Percentiles rank a stretch among this genome's conserved stretches.
These are phyloP conservation scores for Neotoma lepida DNA, from an alignment of 2,113 vertebrate species.

Conservation along the genomic window DNA sequence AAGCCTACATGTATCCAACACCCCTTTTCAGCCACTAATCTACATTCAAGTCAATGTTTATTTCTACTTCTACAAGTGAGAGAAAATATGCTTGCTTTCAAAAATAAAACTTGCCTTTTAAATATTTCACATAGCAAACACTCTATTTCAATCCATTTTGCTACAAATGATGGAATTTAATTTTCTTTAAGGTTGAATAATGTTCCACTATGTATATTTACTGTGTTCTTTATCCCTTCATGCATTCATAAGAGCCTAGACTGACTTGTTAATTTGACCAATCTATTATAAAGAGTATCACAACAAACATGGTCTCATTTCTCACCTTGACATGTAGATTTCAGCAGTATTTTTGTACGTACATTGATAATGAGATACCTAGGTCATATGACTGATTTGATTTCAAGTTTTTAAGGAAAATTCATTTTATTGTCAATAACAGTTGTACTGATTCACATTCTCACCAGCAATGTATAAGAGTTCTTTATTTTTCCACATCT, in stretches of 20 bases:
- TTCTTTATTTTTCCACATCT: neutral
- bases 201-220: neutral
- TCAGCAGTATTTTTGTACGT: neutral
- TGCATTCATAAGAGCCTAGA: neutral
- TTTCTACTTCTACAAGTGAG: neutral
- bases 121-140: neutral
- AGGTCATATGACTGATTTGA: too few relatives aligned
- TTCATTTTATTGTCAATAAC: neutral
- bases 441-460: neutral
- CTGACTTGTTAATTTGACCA: neutral
- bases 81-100: neutral
- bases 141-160: neutral
- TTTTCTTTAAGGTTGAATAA: neutral
- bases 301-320: neutral
- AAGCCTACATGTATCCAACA: neutral
- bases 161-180: neutral
- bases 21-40: neutral
- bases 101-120: neutral
- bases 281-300: neutral
- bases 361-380: neutral
- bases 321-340: neutral
- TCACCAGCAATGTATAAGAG: neutral
- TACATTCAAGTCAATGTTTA: too few relatives aligned
- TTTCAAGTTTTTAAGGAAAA: neutral
- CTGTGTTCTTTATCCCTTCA: neutral